phyloP scores from a whole-genome alignment of 1,140 invertebrate species.

The Galendromus occidentalis region DNA sequence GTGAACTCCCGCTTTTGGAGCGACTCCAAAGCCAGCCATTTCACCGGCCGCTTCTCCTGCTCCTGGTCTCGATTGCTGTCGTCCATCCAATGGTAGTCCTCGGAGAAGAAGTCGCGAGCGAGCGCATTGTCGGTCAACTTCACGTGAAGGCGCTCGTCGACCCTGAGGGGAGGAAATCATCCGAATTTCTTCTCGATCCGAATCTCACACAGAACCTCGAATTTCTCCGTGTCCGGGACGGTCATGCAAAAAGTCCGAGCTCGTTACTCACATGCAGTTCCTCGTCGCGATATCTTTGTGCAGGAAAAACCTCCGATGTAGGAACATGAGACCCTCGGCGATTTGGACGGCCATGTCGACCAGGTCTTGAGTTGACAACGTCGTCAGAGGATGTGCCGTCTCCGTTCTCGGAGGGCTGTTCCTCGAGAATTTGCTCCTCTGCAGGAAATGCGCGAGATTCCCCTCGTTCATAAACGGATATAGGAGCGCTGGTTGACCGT shows the following conservation, averaged over 20 bases:
- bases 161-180: slow-evolving; percentile 32
- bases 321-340: slow-evolving; percentile 60
- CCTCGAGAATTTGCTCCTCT: slow-evolving; percentile 23
- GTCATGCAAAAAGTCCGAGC: not conserved
- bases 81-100: slow-evolving; percentile 80
- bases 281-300: slow-evolving; percentile 79
- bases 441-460: slow-evolving; percentile 54
- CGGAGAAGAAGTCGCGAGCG: slow-evolving; percentile 73
- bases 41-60: slow-evolving; percentile 69
- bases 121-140: slow-evolving; percentile 79
- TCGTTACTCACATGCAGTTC: slow-evolving; percentile 48
- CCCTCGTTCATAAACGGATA: slow-evolving; percentile 63
- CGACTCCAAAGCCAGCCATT: slow-evolving; percentile 80
- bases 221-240: slow-evolving; percentile 19
- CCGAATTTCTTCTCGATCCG: not conserved
- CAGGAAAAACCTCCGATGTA: slow-evolving; percentile 71
- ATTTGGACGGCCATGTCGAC: slow-evolving; percentile 81
- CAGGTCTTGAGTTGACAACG: slow-evolving; percentile 70
- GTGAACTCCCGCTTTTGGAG: slow-evolving; percentile 64
- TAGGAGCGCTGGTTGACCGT: slow-evolving; percentile 56
- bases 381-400: slow-evolving; percentile 13
- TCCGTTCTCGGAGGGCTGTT: too few relatives aligned
- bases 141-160: slow-evolving; percentile 66
- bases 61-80: slow-evolving; percentile 39
- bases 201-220: not conserved